Evolutionary conservation across 2,113 vertebrate genomes (phyloP).

Genomic region (Perccottus glenii): DNA sequence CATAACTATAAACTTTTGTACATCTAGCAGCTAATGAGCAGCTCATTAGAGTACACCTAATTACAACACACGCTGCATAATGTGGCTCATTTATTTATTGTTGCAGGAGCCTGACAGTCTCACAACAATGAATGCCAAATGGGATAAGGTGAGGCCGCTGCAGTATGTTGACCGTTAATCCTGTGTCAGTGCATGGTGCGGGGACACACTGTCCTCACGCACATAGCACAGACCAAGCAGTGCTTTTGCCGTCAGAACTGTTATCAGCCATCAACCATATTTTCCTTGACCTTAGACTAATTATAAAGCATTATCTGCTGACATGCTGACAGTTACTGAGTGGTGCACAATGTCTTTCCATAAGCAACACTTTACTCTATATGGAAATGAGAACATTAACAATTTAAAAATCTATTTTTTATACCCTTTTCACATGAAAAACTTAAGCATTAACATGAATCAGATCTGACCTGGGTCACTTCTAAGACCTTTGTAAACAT

Average conservation of each 20-base stretch:
- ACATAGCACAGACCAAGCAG: slow-evolving; percentile 47
- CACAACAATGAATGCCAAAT: slow-evolving; percentile 68
- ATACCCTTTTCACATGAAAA: too few species aligned
- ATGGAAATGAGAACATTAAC: not conserved
- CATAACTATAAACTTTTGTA: too few species aligned
- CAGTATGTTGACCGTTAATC: slow-evolving; percentile 56
- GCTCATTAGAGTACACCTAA: not conserved
- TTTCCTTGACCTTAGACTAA: slow-evolving; percentile 69
- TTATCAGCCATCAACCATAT: slow-evolving; percentile 66
- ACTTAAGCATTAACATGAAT: too few species aligned
- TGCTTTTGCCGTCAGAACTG: slow-evolving; percentile 46
- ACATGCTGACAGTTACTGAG: slow-evolving; percentile 7
- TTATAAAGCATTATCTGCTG: slow-evolving; percentile 70
- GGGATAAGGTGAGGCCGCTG: slow-evolving; percentile 69
- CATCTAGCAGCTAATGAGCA: too few species aligned
- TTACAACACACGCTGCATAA: not conserved
- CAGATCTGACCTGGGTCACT: too few species aligned
- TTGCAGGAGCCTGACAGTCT: slow-evolving; percentile 48
- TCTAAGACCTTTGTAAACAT: not conserved
- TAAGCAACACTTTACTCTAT: not conserved
- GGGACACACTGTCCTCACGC: slow-evolving; percentile 56
- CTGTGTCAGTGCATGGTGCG: slow-evolving; percentile 22
- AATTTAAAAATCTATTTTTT: too few species aligned
- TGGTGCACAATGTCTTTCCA: slow-evolving; percentile 13
- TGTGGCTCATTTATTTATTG: slow-evolving; percentile 26